Base-by-base conservation (phyloP, 2,113 vertebrate genomes). In the human (Homo sapiens) region DNA sequence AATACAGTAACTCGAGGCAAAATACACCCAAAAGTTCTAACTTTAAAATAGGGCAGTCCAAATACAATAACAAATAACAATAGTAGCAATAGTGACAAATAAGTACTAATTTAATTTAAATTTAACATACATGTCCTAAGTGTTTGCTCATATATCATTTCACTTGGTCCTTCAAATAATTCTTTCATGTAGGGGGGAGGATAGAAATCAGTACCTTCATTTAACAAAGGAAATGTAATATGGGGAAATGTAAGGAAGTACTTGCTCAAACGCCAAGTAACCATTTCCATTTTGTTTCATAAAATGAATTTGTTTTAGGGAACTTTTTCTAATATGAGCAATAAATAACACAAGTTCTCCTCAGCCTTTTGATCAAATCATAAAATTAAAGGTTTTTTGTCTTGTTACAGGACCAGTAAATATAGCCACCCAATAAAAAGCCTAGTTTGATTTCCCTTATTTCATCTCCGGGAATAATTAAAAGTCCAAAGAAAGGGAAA, bases 101-200 rank as follows among this genome's bases (percentile, higher is more conserved):
- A 75, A 68, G 52, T 45, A 90, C n/a, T 70, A 70, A 93, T 80
- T 70, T 94, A 11, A 88, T 68, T 94, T 90, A 80, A 73, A 73
- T 73, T 80, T 27, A 96, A n/a, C 14, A 80, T 61, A 52, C 1
- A 16, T 75, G 35, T 22, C 20, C 16, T 93, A 79, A 64, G 5
- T 88, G 8, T 57, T 82, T 92, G 30, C 13, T 88, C 8, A 90
- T 64, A 14, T 50, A 80, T 20, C 7, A 73, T 64, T 96, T 89
- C 52, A 76, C 8, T 72, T 97, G 9, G 3, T 35, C 73, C 20
- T 8, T 96, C 66, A 89, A 90, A 89, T 11, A 91, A 66, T 66
- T 91, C 61, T 50, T 80, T 68, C 52, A 32, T 50, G 13, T 73
- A 55, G 11, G 0, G 59, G 6, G 81, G 3, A 18, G n/a, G 27